Evolutionary conservation across 2,888 invertebrate species (phyloP).

Genomic region (Serripes groenlandicus): DNA sequence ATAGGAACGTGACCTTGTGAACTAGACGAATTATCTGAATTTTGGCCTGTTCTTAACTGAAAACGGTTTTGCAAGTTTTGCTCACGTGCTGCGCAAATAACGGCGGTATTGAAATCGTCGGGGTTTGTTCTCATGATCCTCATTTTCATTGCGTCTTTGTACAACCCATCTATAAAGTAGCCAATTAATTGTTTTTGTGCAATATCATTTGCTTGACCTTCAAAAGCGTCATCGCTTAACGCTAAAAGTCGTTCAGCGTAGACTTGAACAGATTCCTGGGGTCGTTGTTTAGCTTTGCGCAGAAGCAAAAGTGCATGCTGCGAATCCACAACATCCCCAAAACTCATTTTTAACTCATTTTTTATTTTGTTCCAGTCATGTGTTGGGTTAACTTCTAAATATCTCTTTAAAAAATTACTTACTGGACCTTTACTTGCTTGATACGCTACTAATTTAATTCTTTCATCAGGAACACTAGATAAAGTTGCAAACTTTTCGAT

Average conservation of each 20-base stretch:
- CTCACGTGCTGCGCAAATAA: slow-evolving; percentile 22
- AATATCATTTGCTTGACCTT: slow-evolving; percentile 6
- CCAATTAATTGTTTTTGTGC: slow-evolving; percentile 30
- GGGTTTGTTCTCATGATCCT: slow-evolving; percentile 38
- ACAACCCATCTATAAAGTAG: slow-evolving; percentile 41
- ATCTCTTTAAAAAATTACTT: slow-evolving; percentile 39
- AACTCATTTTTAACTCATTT: slow-evolving; percentile 18
- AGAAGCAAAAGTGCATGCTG: slow-evolving; percentile 40
- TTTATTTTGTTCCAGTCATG: slow-evolving; percentile 14
- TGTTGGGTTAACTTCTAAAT: slow-evolving; percentile 12
- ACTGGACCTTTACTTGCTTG: slow-evolving; percentile 38
- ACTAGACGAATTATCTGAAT: background rate
- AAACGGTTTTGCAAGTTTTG: slow-evolving; percentile 44
- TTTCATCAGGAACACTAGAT: background rate
- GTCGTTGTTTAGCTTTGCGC: slow-evolving; percentile 32
- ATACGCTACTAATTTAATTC: slow-evolving; percentile 23
- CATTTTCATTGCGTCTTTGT: slow-evolving; percentile 30
- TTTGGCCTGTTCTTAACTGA: slow-evolving; percentile 34
- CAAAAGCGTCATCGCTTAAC: slow-evolving; percentile 39
- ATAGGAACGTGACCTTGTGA: slow-evolving; percentile 27
- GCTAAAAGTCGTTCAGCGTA: slow-evolving; percentile 36
- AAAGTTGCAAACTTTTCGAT: slow-evolving; percentile 40
- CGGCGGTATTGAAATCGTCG: slow-evolving; percentile 17
- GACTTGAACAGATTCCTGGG: slow-evolving; percentile 24
- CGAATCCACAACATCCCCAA: slow-evolving; percentile 41